Evolutionary conservation across 2,113 vertebrate genomes (phyloP).

Genomic region (Sander vitreus): DNA sequence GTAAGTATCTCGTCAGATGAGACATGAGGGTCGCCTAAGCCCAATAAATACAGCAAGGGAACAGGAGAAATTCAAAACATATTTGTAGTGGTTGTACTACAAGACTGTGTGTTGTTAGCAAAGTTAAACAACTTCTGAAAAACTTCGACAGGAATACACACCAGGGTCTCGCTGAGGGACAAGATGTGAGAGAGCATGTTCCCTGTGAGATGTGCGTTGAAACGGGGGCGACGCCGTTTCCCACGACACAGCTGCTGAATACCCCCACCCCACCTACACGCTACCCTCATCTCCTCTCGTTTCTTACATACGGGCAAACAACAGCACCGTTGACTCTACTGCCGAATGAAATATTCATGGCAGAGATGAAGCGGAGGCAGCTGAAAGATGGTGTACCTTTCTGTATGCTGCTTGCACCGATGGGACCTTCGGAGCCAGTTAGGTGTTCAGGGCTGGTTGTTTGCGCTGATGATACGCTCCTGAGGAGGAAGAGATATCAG

Average conservation of each 20-base stretch:
- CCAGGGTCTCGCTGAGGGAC: slow-evolving; percentile 61
- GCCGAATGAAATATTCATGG: slow-evolving; percentile 80
- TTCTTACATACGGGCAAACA: slow-evolving; percentile 77
- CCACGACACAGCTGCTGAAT: slow-evolving; percentile 36
- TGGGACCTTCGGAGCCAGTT: slow-evolving; percentile 67
- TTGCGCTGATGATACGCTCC: slow-evolving; percentile 63
- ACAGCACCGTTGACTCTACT: slow-evolving; percentile 55
- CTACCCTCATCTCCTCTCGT: slow-evolving; percentile 43
- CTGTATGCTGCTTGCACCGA: slow-evolving; percentile 66
- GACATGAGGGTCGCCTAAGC: slow-evolving; percentile 6
- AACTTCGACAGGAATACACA: slow-evolving; percentile 69
- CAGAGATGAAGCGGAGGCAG: slow-evolving; percentile 68
- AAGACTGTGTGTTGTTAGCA: slow-evolving; percentile 54
- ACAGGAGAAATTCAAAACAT: slow-evolving; percentile 16
- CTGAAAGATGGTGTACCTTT: slow-evolving; percentile 80
- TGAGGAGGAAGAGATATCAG: slow-evolving; percentile 65
- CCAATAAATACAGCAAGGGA: slow-evolving; percentile 20
- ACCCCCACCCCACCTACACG: background rate
- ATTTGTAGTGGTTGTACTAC: slow-evolving; percentile 54
- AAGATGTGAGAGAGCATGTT: slow-evolving; percentile 67
- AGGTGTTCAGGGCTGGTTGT: slow-evolving; percentile 70
- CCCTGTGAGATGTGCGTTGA: slow-evolving; percentile 61
- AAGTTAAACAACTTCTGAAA: slow-evolving; percentile 75
- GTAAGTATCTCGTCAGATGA: slow-evolving; percentile 9
- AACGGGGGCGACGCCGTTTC: slow-evolving; percentile 55